Conservation (phyloP, 2,888 invertebrate genomes). For the Scaptomyza reducta region DNA sequence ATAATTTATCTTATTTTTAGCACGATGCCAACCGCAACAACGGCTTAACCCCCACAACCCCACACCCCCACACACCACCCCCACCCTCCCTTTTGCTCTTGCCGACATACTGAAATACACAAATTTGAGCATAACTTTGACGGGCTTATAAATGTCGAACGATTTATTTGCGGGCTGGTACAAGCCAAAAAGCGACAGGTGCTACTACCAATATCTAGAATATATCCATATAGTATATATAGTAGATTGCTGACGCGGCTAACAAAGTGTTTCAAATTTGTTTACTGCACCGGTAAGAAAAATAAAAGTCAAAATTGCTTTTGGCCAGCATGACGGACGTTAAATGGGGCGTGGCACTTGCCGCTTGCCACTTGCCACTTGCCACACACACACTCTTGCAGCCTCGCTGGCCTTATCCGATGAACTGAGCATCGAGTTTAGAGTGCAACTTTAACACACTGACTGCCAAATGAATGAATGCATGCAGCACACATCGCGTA, state of each 20-base stretch:
- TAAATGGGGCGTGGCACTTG: constrained; percentile 60
- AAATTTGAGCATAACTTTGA: constrained; percentile 77
- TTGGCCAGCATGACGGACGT: constrained; percentile 49
- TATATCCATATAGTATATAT: not conserved
- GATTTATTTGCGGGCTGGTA: constrained; percentile 74
- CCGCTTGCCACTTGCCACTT: constrained; percentile 20
- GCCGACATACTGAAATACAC: constrained; percentile 39
- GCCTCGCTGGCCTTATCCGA: constrained; percentile 59
- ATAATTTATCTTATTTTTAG: constrained; percentile 80
- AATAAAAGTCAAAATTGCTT: constrained; percentile 56
- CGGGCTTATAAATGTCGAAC: constrained; percentile 79
- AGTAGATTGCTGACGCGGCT: constrained; percentile 37
- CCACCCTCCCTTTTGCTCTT: not conserved
- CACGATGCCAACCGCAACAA: constrained; percentile 25
- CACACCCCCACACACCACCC: no score
- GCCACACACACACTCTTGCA: constrained; percentile 43
- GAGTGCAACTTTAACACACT: constrained; percentile 45
- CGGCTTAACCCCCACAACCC: no score
- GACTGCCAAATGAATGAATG: constrained; percentile 39
- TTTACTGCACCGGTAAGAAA: constrained; percentile 55
- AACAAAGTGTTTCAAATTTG: constrained; percentile 78
- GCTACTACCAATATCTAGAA: constrained; percentile 2
- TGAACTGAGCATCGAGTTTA: constrained; percentile 52
- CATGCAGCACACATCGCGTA: constrained; percentile 35
- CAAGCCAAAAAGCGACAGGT: not conserved